These are phyloP conservation scores for Danio tinwini DNA, from an alignment of 2,797 vertebrate genomes.

Conservation along the genomic window DNA sequence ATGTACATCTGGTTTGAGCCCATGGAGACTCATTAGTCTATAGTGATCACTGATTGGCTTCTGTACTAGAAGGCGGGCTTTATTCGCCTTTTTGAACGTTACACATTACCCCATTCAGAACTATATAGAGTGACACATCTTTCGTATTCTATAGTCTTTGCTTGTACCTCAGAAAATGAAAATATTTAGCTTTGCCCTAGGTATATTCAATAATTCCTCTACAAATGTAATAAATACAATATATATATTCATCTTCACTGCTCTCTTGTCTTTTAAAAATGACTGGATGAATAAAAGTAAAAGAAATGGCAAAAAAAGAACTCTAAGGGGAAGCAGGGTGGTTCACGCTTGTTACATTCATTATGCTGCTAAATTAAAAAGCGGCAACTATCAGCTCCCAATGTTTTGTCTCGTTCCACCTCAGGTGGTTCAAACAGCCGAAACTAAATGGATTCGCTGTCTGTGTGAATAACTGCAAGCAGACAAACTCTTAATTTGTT, in stretches of 20 bases:
- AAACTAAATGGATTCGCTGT: slow-evolving; percentile 71
- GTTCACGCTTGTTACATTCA: slow-evolving; percentile 69
- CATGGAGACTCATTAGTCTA: too few relatives aligned
- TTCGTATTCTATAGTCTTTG: too few relatives aligned
- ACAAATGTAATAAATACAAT: slow-evolving; percentile 2
- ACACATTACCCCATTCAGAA: too few relatives aligned
- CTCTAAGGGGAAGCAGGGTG: slow-evolving; percentile 56
- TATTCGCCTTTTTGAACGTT: too few relatives aligned
- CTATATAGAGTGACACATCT: too few relatives aligned
- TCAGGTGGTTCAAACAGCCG: slow-evolving; percentile 70
- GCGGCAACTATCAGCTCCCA: slow-evolving; percentile 70
- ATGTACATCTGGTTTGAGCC: too few relatives aligned
- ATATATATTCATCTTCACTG: slow-evolving; percentile 16
- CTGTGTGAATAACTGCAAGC: slow-evolving; percentile 65
- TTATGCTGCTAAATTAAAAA: slow-evolving; percentile 79
- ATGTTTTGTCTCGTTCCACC: slow-evolving; percentile 74
- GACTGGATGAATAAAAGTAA: slow-evolving; percentile 48
- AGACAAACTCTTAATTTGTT: slow-evolving; percentile 61
- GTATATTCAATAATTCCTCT: slow-evolving; percentile 21
- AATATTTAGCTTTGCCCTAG: neutral
- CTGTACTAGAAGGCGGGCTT: too few relatives aligned
- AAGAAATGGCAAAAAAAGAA: slow-evolving; percentile 39
- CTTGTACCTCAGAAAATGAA: too few relatives aligned
- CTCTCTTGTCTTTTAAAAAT: slow-evolving; percentile 26
- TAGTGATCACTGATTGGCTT: too few relatives aligned